Evolutionary conservation across 2,888 invertebrate species (phyloP).

Genomic region (Platycheirus rosarum): DNA sequence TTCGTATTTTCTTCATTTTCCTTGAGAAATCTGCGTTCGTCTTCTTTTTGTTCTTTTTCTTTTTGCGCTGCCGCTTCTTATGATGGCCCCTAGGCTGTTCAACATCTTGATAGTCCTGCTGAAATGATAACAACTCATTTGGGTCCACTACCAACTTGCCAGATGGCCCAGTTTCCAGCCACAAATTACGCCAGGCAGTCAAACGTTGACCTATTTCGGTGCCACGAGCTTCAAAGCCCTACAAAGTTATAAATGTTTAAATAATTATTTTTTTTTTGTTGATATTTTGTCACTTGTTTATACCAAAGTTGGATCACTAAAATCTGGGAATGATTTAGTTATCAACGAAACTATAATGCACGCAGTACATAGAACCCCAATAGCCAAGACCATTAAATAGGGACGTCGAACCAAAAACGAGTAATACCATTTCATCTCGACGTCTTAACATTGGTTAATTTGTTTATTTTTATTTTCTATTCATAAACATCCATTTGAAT

Average conservation of each 20-base stretch:
- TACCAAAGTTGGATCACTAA: conserved; percentile 93
- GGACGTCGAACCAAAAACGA: conserved; percentile 88
- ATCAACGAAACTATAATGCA: conserved; percentile 87
- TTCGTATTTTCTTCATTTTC: conserved; percentile 74
- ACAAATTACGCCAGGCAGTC: conserved; percentile 92
- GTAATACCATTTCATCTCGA: conserved; percentile 85
- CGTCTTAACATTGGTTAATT: conserved; percentile 45
- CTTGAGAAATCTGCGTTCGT: conserved; percentile 70
- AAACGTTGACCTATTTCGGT: conserved; percentile 91
- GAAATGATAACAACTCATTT: conserved; percentile 83
- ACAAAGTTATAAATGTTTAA: conserved; percentile 16
- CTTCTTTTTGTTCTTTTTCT: conserved; percentile 75
- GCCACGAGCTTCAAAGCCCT: conserved; percentile 97
- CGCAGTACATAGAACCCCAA: conserved; percentile 86
- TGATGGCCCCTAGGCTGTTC: conserved; percentile 74
- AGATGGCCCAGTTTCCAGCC: conserved; percentile 88
- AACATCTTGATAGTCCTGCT: conserved; percentile 75
- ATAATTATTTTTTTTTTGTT: neutral
- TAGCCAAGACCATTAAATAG: conserved; percentile 85
- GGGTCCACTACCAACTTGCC: conserved; percentile 89
- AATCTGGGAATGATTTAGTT: conserved; percentile 88
- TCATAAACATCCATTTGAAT: conserved; percentile 8
- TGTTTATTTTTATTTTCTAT: conserved; percentile 32
- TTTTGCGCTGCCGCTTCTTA: conserved; percentile 78
- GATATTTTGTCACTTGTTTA: conserved; percentile 73